These are phyloP conservation scores for Aporophyla nigra DNA, from an alignment of 2,888 invertebrate genomes.

Conservation along the genomic window DNA sequence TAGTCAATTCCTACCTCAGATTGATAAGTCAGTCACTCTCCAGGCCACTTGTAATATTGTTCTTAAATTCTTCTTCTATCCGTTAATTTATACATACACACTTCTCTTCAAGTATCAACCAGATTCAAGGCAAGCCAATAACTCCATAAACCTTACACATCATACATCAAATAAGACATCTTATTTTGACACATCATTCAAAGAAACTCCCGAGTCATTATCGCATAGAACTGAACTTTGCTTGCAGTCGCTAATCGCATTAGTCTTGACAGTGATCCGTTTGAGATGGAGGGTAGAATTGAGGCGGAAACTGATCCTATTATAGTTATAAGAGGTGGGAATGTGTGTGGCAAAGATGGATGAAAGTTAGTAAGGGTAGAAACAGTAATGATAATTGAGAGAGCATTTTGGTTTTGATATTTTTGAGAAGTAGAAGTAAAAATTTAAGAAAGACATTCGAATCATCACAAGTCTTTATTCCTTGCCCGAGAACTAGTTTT, in stretches of 20 bases:
- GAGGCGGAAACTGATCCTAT: conserved; percentile 50
- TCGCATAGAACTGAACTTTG: conserved; percentile 66
- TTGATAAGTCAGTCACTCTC: not conserved
- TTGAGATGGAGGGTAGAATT: conserved; percentile 70
- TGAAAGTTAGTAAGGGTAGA: conserved; percentile 6
- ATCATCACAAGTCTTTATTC: not conserved
- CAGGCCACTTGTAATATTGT: not conserved
- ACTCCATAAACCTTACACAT: conserved; percentile 22
- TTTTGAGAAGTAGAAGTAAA: not conserved
- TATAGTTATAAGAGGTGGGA: conserved; percentile 35
- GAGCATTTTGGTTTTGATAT: not conserved
- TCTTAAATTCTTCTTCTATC: not conserved
- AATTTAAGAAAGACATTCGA: not conserved
- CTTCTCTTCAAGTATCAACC: not conserved
- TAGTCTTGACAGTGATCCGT: conserved; percentile 80
- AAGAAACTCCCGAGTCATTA: conserved; percentile 66
- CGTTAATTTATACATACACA: not conserved
- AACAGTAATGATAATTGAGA: not conserved
- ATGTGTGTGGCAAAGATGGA: conserved; percentile 12
- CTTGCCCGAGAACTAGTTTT: not conserved
- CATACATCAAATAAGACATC: conserved; percentile 55
- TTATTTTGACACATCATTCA: conserved; percentile 61
- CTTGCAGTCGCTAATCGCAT: conserved; percentile 75
- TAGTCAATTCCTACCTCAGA: too few relatives aligned
- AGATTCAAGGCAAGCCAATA: conserved; percentile 8